Base-by-base conservation (phyloP, 2,888 invertebrate genomes). In the Taphrorychus bicolor region DNA sequence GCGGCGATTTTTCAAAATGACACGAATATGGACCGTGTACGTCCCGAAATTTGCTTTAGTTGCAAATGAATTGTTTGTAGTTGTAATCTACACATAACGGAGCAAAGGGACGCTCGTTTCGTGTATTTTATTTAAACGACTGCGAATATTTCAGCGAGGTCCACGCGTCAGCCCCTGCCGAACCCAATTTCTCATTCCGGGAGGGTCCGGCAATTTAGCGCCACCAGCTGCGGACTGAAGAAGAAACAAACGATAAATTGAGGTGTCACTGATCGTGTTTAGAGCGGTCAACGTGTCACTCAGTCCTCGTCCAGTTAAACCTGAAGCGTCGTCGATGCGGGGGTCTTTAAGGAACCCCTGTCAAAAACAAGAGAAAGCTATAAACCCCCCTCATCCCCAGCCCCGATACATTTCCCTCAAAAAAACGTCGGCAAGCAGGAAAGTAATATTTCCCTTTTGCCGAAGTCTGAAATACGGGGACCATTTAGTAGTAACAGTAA, bases 51-150 rank as follows among this genome's bases (percentile, higher is more conserved):
- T 73, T 74, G 74, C 73, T 76, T 74, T 73, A 71, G 72, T 73
- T 73, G 73, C 73, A 75, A 75, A 75, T 72, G 75, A 76, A 74
- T 74, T 75, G 75, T 76, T 75, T 76, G 74, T 71, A 71, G 72
- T 70, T 71, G 75, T 75, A 76, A 75, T 76, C 74, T 75, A 51
- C 51, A 51, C 51, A 51, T 51, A 51, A 51, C 51, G 51, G 51
- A 51, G 19, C 45, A 45, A 51, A 51, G 51, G 51, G 51, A 18
- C 51, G 51, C 21, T 68, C 73, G 72, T 70, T 45, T 45, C 45
- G 45, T 45, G 45, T 45, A 14, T 45, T 73, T 74, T 73, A 72
- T 73, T 73, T 73, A 70, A 71, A 73, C 71, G 72, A 65, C 63
- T 45, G 54, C 66, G 49, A 66, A 70, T 66, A 70, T 70, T 70